Evolutionary conservation across 2,113 vertebrate genomes (phyloP), one percentile per base, ranked within the genome.

Genomic region (Phalacrocorax pelagicus): DNA sequence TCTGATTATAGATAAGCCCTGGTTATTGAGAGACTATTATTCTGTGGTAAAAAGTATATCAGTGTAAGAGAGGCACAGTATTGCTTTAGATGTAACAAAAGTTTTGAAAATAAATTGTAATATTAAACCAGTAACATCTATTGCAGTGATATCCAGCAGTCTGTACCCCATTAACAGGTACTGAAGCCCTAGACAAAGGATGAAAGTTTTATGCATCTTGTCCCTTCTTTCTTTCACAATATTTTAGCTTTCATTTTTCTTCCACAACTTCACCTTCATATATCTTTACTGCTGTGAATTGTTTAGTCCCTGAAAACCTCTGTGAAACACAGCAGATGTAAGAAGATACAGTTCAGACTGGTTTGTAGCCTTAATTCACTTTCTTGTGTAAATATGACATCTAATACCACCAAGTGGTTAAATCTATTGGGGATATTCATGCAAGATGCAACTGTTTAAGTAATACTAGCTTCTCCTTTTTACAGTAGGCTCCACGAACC

Each of bases 321-420:
- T 34, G 42, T 18, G 81, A 92, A 82, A 51, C 19, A 11, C 81
- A 73, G 81, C 49, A 78, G 55, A 72, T 82, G 30, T 30, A 63
- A 87, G 74, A 75, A 69, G 78, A 86, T 38, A 57, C 36, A 40
- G 49, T 90, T 77, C 70, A 83, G 74, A 9, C 63, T 34, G 34
- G 7, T 55, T 44, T 80, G 86, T 3, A 74, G 87, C 87, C 85
- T 63, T 88, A 73, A 90, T 32, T 89, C 74, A 55, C 66, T 92
- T 77, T 88, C 34, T 78, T 58, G 3, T 59, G 81, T 19, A 91
- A 66, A 36, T 59, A 67, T 71, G 92, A 91, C 90, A 94, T 71
- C 36, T 14, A 94, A 91, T 80, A 66, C 26, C 83, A 89, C 92
- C 82, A 94, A 96, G 86, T 62, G 70, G 66, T 51, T 96, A 47